Evolutionary conservation across 2,888 invertebrate genomes (phyloP).

Genomic region (Drosophila multiciliata): DNA sequence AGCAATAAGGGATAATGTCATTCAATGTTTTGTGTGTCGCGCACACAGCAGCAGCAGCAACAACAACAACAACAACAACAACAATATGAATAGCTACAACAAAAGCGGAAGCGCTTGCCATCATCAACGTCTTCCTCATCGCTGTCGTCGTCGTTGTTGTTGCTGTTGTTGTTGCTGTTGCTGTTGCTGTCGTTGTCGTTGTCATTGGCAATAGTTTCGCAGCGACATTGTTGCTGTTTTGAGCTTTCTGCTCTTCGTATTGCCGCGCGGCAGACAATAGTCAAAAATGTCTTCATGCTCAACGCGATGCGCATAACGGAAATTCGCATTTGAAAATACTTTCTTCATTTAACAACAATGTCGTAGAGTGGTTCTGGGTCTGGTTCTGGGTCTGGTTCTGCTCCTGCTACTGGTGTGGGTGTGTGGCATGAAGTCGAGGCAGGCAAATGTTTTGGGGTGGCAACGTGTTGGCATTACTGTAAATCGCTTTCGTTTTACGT

Average conservation of each 20-base stretch:
- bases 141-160: constrained; percentile 36
- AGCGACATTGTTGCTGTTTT: constrained; percentile 73
- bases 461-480: constrained; percentile 81
- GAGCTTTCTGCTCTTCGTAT: constrained; percentile 55
- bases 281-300: constrained; percentile 78
- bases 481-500: constrained; percentile 82
- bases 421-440: not conserved
- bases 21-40: constrained; percentile 80
- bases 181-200: constrained; percentile 53
- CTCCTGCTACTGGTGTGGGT: not conserved
- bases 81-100: constrained; percentile 32
- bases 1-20: constrained; percentile 83
- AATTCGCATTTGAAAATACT: constrained; percentile 81
- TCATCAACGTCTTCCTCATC: constrained; percentile 72
- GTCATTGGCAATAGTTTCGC: constrained; percentile 78
- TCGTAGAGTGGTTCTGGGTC: constrained; percentile 38
- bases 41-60: constrained; percentile 46
- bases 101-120: constrained; percentile 74
- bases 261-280: constrained; percentile 69
- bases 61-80: constrained; percentile 32
- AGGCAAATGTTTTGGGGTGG: constrained; percentile 53
- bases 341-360: constrained; percentile 82
- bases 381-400: not conserved
- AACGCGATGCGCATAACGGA: constrained; percentile 79
- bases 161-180: constrained; percentile 2